Evolutionary conservation across 1,140 invertebrate genomes (phyloP).

Genomic region (Drosophila tani): DNA sequence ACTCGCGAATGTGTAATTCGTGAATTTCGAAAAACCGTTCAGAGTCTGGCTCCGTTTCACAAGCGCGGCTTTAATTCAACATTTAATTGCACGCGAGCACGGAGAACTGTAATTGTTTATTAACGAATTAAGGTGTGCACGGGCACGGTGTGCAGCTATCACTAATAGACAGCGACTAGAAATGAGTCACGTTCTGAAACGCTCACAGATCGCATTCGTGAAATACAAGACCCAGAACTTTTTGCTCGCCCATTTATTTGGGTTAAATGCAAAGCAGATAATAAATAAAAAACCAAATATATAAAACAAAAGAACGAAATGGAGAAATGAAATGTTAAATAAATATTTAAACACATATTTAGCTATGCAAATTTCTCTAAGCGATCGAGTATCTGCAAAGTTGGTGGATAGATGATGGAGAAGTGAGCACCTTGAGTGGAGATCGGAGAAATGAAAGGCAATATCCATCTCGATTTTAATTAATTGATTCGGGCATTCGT

Average conservation of each 20-base stretch:
- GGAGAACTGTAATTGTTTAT: conserved; percentile 67
- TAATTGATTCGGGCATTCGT: conserved; percentile 2
- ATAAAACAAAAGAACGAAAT: conserved; percentile 32
- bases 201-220: conserved; percentile 13
- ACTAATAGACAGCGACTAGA: conserved; percentile 10
- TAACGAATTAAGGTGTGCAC: conserved; percentile 56
- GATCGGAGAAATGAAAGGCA: conserved; percentile 28
- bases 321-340: conserved; percentile 39
- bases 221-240: conserved; percentile 34
- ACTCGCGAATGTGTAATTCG: conserved; percentile 53
- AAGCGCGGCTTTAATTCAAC: conserved; percentile 42
- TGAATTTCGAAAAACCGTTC: conserved; percentile 17
- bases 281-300: conserved; percentile 27
- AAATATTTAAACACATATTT: conserved; percentile 73
- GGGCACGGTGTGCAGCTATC: conserved; percentile 30
- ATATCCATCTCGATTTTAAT: conserved; percentile 10
- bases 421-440: conserved; percentile 12
- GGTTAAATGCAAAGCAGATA: conserved; percentile 61
- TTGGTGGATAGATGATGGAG: conserved; percentile 13
- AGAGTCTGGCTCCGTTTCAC: conserved; percentile 33
- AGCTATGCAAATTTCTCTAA: conserved; percentile 65
- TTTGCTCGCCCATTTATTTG: conserved; percentile 52
- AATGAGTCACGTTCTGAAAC: conserved; percentile 58
- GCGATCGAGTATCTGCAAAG: conserved; percentile 27
- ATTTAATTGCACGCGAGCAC: conserved; percentile 59